Percentiles rank a stretch among this genome's conserved stretches.
Conservation (phyloP, 2,113 vertebrate species). For the Mobula birostris region DNA sequence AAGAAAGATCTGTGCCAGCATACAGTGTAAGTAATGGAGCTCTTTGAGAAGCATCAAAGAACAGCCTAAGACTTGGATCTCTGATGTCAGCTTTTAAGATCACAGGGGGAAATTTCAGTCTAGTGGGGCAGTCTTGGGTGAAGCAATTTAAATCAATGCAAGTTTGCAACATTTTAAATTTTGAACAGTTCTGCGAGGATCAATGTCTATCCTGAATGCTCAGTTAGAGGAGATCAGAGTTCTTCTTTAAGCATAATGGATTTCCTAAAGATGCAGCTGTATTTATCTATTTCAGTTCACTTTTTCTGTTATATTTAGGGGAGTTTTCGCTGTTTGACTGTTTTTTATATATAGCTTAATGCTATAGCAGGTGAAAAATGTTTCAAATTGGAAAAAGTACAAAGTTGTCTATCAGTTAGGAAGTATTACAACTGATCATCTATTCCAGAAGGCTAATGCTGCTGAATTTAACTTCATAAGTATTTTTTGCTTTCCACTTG, state of each 20-base stretch:
- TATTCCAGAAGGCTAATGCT: background rate
- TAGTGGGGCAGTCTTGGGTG: background rate
- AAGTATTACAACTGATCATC: background rate
- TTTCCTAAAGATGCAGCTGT: background rate
- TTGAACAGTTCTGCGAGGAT: background rate
- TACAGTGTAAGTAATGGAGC: background rate
- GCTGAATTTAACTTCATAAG: background rate
- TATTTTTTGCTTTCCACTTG: background rate
- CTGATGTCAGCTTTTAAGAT: background rate
- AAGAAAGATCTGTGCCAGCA: background rate
- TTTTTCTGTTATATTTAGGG: background rate
- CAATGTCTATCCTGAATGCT: background rate
- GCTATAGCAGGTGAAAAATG: background rate
- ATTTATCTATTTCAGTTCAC: background rate
- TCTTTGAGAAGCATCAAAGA: background rate
- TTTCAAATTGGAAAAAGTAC: background rate
- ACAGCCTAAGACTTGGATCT: background rate
- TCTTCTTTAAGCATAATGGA: background rate
- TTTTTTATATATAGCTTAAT: background rate
- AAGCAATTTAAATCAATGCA: background rate
- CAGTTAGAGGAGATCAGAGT: background rate
- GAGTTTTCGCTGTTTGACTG: background rate
- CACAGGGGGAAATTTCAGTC: background rate
- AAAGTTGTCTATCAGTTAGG: background rate
- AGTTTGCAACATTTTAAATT: background rate